Evolutionary conservation across 1,140 invertebrate genomes (phyloP).

Genomic region (Thalassaphorura encarpata): DNA sequence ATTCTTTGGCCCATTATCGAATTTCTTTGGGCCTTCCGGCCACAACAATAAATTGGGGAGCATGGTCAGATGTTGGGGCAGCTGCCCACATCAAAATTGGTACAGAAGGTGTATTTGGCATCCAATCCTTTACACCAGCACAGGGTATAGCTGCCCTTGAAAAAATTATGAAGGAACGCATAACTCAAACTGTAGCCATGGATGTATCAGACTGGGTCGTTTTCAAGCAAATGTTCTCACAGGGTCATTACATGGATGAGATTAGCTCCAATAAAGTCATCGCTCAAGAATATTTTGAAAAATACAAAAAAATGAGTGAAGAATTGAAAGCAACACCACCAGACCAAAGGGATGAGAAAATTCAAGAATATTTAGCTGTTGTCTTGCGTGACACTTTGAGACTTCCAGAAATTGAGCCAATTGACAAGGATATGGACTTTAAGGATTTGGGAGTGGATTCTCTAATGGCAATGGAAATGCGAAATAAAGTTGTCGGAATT

Average conservation of each 20-base stretch:
- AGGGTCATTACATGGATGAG: not conserved
- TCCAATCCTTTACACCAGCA: constrained; percentile 2
- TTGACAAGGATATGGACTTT: constrained; percentile 13
- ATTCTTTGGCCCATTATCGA: constrained; percentile 7
- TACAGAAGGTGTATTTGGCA: constrained; percentile 1
- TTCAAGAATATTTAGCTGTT: not conserved
- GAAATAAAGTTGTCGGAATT: constrained; percentile 11
- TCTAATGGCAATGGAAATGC: constrained; percentile 20
- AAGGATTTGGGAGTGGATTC: constrained; percentile 20
- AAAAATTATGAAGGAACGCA: not conserved
- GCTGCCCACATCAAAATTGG: not conserved
- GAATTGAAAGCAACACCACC: not conserved
- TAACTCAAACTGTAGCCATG: not conserved
- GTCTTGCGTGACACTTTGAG: constrained; percentile 8
- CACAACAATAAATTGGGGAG: constrained; percentile 13
- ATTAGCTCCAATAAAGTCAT: not conserved
- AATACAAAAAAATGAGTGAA: not conserved
- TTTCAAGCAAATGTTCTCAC: too few relatives aligned
- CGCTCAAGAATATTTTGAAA: not conserved
- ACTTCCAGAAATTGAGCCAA: constrained; percentile 5
- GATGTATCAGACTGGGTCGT: constrained; percentile 1
- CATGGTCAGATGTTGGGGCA: constrained; percentile 6
- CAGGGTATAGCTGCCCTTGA: constrained; percentile 2
- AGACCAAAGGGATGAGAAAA: constrained; percentile 7
- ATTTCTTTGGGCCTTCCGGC: constrained; percentile 6